phyloP scores from a whole-genome alignment of 2,888 invertebrate species.

The Spisula solida region DNA sequence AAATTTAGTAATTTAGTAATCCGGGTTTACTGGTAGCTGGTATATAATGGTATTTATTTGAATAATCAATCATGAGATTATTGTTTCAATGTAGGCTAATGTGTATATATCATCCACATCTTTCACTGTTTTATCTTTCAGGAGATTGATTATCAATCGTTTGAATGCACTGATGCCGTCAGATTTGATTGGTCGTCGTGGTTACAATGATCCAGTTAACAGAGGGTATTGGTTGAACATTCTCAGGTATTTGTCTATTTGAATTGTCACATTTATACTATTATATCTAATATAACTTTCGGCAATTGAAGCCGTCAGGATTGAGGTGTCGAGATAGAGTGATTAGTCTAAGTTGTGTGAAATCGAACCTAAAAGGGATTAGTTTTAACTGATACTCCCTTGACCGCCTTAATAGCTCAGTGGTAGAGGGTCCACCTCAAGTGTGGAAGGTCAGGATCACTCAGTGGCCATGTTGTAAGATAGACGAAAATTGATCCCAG shows the following conservation, averaged over 20 bases:
- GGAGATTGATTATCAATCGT: constrained; percentile 81
- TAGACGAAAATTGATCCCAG: too few relatives aligned
- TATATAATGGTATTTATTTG: background rate
- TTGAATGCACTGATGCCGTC: constrained; percentile 85
- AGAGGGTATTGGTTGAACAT: constrained; percentile 81
- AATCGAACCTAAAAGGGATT: too few relatives aligned
- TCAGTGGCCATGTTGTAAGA: too few relatives aligned
- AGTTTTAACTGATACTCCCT: too few relatives aligned
- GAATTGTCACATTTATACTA: background rate
- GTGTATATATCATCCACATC: background rate
- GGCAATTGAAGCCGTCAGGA: too few relatives aligned
- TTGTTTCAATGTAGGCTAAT: background rate
- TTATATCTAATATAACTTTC: background rate
- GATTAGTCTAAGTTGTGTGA: too few relatives aligned
- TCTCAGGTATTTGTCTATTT: constrained; percentile 76
- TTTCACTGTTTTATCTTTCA: constrained; percentile 49
- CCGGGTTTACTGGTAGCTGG: background rate
- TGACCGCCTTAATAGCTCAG: too few relatives aligned
- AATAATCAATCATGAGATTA: background rate
- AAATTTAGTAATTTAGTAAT: too few relatives aligned
- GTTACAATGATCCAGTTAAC: constrained; percentile 78
- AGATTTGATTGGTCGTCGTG: constrained; percentile 80
- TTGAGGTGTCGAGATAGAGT: too few relatives aligned
- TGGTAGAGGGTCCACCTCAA: too few relatives aligned
- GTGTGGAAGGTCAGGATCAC: too few relatives aligned